Evolutionary conservation across 2,888 invertebrate genomes (phyloP).

Genomic region (Tridacna gigas): DNA sequence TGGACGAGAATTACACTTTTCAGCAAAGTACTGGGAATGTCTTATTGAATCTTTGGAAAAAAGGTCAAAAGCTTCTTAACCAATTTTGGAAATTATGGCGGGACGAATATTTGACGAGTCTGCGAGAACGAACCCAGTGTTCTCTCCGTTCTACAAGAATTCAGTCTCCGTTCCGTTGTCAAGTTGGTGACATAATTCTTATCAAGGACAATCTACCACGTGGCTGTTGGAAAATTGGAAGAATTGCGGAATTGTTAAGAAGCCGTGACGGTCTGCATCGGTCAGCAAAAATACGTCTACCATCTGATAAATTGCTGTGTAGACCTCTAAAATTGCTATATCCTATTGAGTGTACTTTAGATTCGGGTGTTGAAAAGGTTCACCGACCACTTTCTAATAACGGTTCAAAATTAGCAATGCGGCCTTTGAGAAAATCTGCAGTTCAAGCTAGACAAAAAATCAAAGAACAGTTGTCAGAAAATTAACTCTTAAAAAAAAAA

Average conservation of each 20-base stretch:
- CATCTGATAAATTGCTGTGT: slow-evolving; percentile 19
- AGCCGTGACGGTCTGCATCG: slow-evolving; percentile 35
- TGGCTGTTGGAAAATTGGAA: slow-evolving; percentile 28
- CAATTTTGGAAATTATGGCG: slow-evolving; percentile 43
- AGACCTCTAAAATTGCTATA: slow-evolving; percentile 18
- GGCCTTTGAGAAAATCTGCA: background rate
- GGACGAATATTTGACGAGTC: slow-evolving; percentile 35
- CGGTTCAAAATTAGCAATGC: background rate
- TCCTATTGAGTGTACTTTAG: background rate
- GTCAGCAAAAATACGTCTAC: slow-evolving; percentile 26
- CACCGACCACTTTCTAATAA: background rate
- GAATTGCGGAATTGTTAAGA: slow-evolving; percentile 6
- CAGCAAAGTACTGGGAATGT: background rate
- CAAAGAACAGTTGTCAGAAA: background rate
- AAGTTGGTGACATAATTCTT: slow-evolving; percentile 38
- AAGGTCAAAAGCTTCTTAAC: slow-evolving; percentile 14
- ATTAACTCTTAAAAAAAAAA: too few relatives aligned
- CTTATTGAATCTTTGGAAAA: slow-evolving; percentile 15
- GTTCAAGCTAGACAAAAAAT: background rate
- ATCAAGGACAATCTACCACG: slow-evolving; percentile 30
- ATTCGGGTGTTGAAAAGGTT: background rate
- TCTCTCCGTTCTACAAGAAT: slow-evolving; percentile 21
- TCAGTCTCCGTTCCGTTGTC: slow-evolving; percentile 15
- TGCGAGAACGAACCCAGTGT: slow-evolving; percentile 38
- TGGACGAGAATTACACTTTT: background rate